Evolutionary conservation across 2,888 invertebrate genomes (phyloP).

Genomic region (Nematopogon swammerdamellus): DNA sequence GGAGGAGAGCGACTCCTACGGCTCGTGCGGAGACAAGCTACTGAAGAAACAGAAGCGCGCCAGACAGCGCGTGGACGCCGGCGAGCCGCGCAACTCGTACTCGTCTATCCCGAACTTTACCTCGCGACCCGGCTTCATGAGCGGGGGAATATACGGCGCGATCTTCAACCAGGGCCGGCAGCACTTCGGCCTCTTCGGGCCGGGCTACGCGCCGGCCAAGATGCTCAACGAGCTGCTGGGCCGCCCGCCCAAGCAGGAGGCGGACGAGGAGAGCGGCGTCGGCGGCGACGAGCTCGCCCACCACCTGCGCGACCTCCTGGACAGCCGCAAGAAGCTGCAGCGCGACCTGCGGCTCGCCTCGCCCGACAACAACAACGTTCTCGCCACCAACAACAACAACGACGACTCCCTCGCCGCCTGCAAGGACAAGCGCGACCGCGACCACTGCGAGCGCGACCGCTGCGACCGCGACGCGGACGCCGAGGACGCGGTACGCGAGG

Average conservation of each 20-base stretch:
- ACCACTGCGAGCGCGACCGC: slow-evolving; percentile 13
- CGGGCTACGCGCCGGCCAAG: slow-evolving; percentile 84
- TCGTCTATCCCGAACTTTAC: slow-evolving; percentile 46
- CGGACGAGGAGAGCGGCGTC: slow-evolving; percentile 54
- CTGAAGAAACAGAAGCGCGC: slow-evolving; percentile 91
- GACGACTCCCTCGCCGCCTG: no score
- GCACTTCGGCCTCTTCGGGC: slow-evolving; percentile 78
- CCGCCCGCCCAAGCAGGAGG: slow-evolving; percentile 72
- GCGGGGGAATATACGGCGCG: slow-evolving; percentile 84
- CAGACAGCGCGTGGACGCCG: slow-evolving; percentile 95
- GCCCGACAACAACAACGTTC: slow-evolving; percentile 56
- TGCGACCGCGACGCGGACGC: slow-evolving; percentile 11
- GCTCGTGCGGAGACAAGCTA: slow-evolving; percentile 90
- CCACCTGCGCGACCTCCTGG: slow-evolving; percentile 85
- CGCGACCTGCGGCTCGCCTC: slow-evolving; percentile 59
- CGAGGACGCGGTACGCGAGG: slow-evolving; percentile 25
- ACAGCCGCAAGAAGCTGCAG: slow-evolving; percentile 79
- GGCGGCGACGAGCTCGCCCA: slow-evolving; percentile 65
- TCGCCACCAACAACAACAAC: slow-evolving; percentile 55
- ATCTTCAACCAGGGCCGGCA: slow-evolving; percentile 78
- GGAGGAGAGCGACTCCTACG: slow-evolving; percentile 92
- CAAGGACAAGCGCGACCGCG: slow-evolving; percentile 20
- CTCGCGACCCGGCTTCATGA: slow-evolving; percentile 66
- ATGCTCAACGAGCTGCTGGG: slow-evolving; percentile 89
- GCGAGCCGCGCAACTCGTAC: slow-evolving; percentile 92